Evolutionary conservation across 2,888 invertebrate genomes (phyloP), one percentile per base, ranked within the genome.

Genomic region (Protonemura montana): DNA sequence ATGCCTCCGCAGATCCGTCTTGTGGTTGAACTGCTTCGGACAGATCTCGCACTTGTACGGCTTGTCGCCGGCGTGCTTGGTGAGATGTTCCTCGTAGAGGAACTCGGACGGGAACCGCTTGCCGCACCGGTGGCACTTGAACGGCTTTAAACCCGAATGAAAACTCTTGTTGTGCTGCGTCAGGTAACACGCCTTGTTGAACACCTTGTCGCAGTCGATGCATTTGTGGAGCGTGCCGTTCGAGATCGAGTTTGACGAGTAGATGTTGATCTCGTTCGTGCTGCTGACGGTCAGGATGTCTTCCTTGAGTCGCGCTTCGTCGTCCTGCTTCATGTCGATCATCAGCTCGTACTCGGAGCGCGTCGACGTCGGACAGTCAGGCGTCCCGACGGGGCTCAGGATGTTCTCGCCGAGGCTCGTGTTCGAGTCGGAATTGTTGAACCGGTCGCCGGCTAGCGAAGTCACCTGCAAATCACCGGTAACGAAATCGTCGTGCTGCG

Each of bases 141-240:
- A 97, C 25, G 97, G 97, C 90, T 96, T 96, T 90, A 95, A 96
- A 88, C 97, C 97, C 88, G 95, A 94, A 91, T 98, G 97, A 91
- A 97, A 97, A 89, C 96, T 96, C 91, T 97, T 97, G 91, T 97
- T 97, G 91, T 98, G 97, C 91, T 97, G 97, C 85, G 97, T 97
- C 86, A 97, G 92, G 91, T 97, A 97, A 91, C 97, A 97, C 85
- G 95, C 95, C 90, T 96, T 96, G 91, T 96, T 96, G 92, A 97
- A 97, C 78, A 94, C 92, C 91, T 97, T 97, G 91, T 96, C 94
- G 92, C 97, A 98, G 90, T 95, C 95, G 90, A 94, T 93, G 91
- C 97, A 97, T 91, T 95, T 95, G 91, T 94, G 94, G 16, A 87
- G 82, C 85, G 89, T 80, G 42, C 86, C 86, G 86, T 85, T 86